phyloP scores from a whole-genome alignment of 2,113 vertebrate species.

The Chloropsis cyanopogon region DNA sequence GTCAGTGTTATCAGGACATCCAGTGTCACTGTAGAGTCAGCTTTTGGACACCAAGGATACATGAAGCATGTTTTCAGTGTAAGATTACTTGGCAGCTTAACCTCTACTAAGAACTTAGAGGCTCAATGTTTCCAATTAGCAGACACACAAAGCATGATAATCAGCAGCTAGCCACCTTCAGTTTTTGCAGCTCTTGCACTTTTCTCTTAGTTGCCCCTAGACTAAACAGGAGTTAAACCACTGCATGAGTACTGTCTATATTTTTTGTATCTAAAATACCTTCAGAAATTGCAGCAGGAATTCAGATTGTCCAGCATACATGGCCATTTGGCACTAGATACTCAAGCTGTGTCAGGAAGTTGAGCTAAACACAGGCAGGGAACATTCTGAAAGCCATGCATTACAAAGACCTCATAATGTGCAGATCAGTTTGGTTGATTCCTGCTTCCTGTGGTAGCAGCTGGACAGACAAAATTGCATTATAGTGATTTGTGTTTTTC shows the following conservation, averaged over 20 bases:
- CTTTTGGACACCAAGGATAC: background rate
- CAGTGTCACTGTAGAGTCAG: background rate
- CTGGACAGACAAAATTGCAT: background rate
- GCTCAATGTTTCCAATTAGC: background rate
- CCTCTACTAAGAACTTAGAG: fast-evolving
- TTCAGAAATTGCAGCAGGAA: background rate
- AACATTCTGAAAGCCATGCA: background rate
- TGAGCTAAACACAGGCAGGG: background rate
- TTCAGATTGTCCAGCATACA: background rate
- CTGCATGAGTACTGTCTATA: background rate
- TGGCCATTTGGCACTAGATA: background rate
- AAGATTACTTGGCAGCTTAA: background rate
- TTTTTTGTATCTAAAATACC: background rate
- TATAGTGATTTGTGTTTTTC: background rate
- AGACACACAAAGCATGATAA: background rate
- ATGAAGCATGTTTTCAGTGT: background rate
- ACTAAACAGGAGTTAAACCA: background rate
- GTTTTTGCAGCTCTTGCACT: background rate
- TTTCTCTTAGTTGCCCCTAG: background rate
- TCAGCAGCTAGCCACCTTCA: background rate
- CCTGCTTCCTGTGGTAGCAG: background rate
- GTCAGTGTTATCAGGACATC: background rate
- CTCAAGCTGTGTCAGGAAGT: background rate
- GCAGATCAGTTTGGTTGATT: background rate
- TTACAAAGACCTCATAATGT: background rate